Evolutionary conservation across 2,113 vertebrate species (phyloP).

Genomic region (Furnarius figulus): DNA sequence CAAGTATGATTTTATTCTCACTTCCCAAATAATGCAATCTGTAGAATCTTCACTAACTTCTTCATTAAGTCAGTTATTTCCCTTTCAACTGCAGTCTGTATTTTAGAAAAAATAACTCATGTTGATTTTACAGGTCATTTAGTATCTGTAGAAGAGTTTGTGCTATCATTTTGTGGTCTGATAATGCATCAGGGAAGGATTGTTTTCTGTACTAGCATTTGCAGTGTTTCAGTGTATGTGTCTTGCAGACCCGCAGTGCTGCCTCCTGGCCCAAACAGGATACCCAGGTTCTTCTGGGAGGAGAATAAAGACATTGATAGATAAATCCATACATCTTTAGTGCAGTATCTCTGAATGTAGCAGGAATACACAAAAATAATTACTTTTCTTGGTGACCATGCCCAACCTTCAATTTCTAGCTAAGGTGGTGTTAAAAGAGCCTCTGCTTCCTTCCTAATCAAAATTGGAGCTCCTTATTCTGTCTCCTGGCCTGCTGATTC

Average conservation of each 20-base stretch:
- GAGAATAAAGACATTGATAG: not conserved
- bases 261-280: not conserved
- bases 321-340: not conserved
- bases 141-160: not conserved
- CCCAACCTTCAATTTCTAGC: not conserved
- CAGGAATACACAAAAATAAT: not conserved
- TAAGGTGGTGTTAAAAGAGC: not conserved
- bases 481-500: not conserved
- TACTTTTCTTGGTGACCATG: not conserved
- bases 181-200: not conserved
- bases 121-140: not conserved
- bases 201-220: not conserved
- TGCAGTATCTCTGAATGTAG: not conserved
- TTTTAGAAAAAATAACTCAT: not conserved
- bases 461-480: not conserved
- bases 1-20: not conserved
- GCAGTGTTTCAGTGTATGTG: rapidly evolving
- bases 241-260: not conserved
- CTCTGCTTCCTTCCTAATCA: not conserved
- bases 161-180: not conserved
- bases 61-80: not conserved
- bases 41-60: not conserved
- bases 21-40: not conserved
- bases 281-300: not conserved
- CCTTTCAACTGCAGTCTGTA: not conserved